These are phyloP conservation scores for Synergus itoensis DNA, from an alignment of 2,888 invertebrate species.

Conservation along the genomic window DNA sequence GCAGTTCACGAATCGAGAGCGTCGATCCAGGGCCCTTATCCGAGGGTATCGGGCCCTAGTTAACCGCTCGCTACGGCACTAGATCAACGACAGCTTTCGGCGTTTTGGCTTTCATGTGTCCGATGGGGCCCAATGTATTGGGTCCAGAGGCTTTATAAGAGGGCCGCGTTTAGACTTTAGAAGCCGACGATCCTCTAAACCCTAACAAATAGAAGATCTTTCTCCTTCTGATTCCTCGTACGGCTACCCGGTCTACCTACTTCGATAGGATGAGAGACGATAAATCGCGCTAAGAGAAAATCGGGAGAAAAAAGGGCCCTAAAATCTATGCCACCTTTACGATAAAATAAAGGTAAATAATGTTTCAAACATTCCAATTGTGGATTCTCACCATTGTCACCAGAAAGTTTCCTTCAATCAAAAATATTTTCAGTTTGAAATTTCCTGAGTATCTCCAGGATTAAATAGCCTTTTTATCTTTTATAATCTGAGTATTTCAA, in stretches of 20 bases:
- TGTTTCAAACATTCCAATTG: no score
- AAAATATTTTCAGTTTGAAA: no score
- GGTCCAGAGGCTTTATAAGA: conserved; percentile 48
- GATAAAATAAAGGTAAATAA: background rate
- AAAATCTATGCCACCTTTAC: conserved; percentile 44
- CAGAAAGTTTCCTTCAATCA: no score
- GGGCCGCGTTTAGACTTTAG: conserved; percentile 64
- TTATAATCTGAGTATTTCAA: background rate
- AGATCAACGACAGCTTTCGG: conserved; percentile 76
- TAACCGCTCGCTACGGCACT: conserved; percentile 72
- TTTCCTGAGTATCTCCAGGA: no score
- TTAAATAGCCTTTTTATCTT: background rate
- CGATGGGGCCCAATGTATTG: conserved; percentile 55
- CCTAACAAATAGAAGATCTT: conserved; percentile 70
- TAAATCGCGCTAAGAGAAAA: conserved; percentile 63
- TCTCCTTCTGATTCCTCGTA: conserved; percentile 46
- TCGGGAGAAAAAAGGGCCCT: conserved; percentile 61
- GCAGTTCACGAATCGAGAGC: conserved; percentile 53
- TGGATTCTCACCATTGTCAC: no score
- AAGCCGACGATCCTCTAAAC: conserved; percentile 60
- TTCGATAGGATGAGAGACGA: conserved; percentile 49
- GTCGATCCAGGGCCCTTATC: conserved; percentile 65
- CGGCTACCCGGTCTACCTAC: background rate
- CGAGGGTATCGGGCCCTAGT: conserved; percentile 73
- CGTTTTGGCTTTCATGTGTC: conserved; percentile 74